phyloP scores from a whole-genome alignment of 2,888 invertebrate species.

The Dyspetes luteomarginatus region DNA sequence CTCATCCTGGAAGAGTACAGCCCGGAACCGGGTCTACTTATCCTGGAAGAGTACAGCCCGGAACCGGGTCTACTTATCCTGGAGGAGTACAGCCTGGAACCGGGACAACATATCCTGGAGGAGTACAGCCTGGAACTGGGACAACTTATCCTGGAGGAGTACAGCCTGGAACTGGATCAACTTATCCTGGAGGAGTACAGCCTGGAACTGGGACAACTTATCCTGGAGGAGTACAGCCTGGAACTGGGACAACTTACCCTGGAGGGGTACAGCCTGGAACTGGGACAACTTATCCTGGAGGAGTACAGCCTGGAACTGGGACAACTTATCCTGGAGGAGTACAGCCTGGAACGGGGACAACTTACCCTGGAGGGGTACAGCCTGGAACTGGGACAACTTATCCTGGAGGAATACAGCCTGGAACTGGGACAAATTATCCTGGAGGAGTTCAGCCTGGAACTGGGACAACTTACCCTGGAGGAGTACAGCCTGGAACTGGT shows the following conservation, averaged over 20 bases:
- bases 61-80: too few species aligned
- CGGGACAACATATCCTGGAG: slow-evolving; percentile 45
- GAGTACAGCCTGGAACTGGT: slow-evolving; percentile 44
- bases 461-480: slow-evolving; percentile 39
- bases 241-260: slow-evolving; percentile 48
- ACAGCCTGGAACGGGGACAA: neutral
- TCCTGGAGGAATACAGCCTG: slow-evolving; percentile 30
- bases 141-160: slow-evolving; percentile 60
- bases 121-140: slow-evolving; percentile 63
- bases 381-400: too few species aligned
- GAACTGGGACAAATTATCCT: slow-evolving; percentile 55
- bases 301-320: slow-evolving; percentile 49
- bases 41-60: too few species aligned
- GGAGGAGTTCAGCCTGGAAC: slow-evolving; percentile 40
- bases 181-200: slow-evolving; percentile 46
- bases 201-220: slow-evolving; percentile 37
- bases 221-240: slow-evolving; percentile 46
- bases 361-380: slow-evolving; percentile 54
- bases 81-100: slow-evolving; percentile 41
- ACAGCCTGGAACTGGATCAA: slow-evolving; percentile 59
- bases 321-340: neutral
- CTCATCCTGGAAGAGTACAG: too few species aligned
- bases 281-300: slow-evolving; percentile 58
- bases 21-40: too few species aligned
- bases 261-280: slow-evolving; percentile 24